phyloP scores from a whole-genome alignment of 2,113 vertebrate species.

The Hippocampus barbouri region DNA sequence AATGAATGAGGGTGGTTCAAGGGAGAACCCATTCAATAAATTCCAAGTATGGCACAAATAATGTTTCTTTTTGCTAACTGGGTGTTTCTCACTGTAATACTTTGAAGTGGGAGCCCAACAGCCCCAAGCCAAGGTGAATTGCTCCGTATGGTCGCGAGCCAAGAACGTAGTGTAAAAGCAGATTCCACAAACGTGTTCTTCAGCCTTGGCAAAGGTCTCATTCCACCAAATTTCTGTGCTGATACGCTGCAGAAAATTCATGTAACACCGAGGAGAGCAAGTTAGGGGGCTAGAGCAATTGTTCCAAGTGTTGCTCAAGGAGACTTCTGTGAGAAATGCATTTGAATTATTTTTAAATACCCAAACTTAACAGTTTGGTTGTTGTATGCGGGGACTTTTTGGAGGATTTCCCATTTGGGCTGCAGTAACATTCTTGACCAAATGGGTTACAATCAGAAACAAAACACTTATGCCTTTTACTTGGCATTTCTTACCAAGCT shows the following conservation, averaged over 20 bases:
- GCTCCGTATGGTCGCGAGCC: neutral
- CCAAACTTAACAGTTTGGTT: too few relatives aligned
- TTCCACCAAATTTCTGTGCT: neutral
- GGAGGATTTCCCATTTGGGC: neutral
- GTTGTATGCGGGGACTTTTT: slow-evolving; percentile 17
- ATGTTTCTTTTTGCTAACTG: neutral
- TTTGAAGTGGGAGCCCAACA: neutral
- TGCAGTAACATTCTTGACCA: neutral
- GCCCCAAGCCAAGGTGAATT: slow-evolving; percentile 14
- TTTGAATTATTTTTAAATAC: too few relatives aligned
- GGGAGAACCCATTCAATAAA: neutral
- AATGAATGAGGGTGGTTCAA: neutral
- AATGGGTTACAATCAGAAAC: neutral
- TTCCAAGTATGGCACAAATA: neutral
- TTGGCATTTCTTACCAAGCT: neutral
- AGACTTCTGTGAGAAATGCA: too few relatives aligned
- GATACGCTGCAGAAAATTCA: too few relatives aligned
- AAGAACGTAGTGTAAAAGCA: neutral
- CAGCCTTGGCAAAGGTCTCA: neutral
- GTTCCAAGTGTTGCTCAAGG: too few relatives aligned
- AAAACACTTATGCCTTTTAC: neutral
- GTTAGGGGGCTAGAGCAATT: too few relatives aligned
- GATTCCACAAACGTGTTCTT: neutral
- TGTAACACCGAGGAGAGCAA: too few relatives aligned
- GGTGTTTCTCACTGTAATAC: neutral